Conservation (phyloP, 37 sponge, comb jelly and placozoan species). For the Aphrocallistes beatrix region DNA sequence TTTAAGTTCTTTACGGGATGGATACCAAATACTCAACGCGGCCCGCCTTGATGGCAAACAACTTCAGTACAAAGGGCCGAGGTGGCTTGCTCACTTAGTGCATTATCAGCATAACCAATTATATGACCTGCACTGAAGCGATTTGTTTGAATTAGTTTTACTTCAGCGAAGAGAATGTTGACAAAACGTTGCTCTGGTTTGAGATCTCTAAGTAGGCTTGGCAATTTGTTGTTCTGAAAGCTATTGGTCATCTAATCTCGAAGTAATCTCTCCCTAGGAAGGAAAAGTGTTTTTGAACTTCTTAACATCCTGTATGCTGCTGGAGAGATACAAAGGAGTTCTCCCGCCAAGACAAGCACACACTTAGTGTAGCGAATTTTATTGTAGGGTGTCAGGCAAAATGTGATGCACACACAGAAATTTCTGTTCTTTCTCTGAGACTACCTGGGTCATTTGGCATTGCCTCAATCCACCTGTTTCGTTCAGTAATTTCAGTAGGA, state of each 20-base stretch:
- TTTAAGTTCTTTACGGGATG: constrained; percentile 7
- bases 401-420: too few species aligned
- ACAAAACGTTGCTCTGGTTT: neutral
- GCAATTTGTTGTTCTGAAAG: neutral
- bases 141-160: neutral
- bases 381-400: neutral
- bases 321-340: constrained; percentile 14
- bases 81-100: neutral
- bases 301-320: constrained; percentile 12
- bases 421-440: too few species aligned
- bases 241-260: neutral
- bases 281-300: neutral
- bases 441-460: too few species aligned
- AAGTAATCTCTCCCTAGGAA: neutral
- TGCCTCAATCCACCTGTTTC: too few species aligned
- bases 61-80: constrained; percentile 5
- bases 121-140: neutral
- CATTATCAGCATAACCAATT: neutral
- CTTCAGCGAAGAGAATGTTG: neutral
- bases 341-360: neutral
- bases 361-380: neutral
- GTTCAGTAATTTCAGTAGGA: too few species aligned
- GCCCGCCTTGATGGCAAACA: constrained; percentile 14
- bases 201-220: neutral
- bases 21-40: neutral